Evolutionary conservation across 92 coral and sea anemone genomes (phyloP), one percentile per base, ranked within the genome.

Genomic region (Parazoanthus darwini): DNA sequence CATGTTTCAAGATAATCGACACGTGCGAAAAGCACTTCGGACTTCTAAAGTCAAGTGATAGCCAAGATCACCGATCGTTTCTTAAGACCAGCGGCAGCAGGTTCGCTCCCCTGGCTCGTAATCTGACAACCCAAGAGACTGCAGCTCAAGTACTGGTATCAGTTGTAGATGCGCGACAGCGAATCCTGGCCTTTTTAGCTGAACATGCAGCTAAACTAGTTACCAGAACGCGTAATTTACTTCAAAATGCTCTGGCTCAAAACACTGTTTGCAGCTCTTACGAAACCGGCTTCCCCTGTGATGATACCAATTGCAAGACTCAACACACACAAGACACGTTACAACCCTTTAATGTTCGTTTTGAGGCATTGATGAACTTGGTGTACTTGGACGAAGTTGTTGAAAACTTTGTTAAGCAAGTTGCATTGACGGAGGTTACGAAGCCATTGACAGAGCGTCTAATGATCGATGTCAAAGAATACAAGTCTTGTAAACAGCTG

Each of bases 11-110:
- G 25, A 16, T 20, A 4, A 77, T 93, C 38, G 48, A 81, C 36
- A 77, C 35, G 51, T 95, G 98, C 58, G 94, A 95, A 73, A 77
- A 80, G 70, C 89, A 86, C 90, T 95, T 95, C 82, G 98, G 96
- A 36, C 93, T 95, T 84, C 68, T 76, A 78, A 87, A 86, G 71
- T 85, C 93, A 2, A 92, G 89, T 11, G 93, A 77, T 44, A 59
- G 82, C 11, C 46, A 70, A 23, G 26, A 77, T 4, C 58, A 51
- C 0, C 84, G 48, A 37, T 66, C 65, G 37, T 93, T 74, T 20
- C 83, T 79, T 14, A 48, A 84, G 76, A 89, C 67, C 25, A 77
- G 77, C 9, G 86, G 90, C 11, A 89, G 88, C 5, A 71, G 85
- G 58, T 93, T 93, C 79, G 50, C 93, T 50, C 25, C 1, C 3